Evolutionary conservation across 1,140 invertebrate genomes (phyloP).

Genomic region (Phymastichus coffea): DNA sequence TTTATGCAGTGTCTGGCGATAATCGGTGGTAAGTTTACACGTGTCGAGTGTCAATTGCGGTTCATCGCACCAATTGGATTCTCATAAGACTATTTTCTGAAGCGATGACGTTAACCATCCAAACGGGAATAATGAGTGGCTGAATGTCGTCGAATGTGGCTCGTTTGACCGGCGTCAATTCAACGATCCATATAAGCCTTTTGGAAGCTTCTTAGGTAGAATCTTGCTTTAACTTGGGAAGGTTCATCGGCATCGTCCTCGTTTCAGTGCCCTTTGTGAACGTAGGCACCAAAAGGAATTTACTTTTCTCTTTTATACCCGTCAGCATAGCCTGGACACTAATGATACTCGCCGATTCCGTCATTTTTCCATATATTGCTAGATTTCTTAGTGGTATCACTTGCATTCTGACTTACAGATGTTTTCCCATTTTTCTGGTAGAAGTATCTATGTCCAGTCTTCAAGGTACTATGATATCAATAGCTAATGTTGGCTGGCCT

Average conservation of each 20-base stretch:
- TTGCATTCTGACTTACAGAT: slow-evolving; percentile 64
- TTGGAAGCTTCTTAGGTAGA: slow-evolving; percentile 67
- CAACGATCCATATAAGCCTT: slow-evolving; percentile 56
- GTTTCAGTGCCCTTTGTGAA: slow-evolving; percentile 46
- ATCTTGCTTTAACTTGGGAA: slow-evolving; percentile 57
- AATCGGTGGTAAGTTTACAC: not conserved
- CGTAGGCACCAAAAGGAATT: slow-evolving; percentile 65
- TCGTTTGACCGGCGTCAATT: slow-evolving; percentile 49
- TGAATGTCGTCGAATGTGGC: slow-evolving; percentile 62
- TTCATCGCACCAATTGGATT: no score
- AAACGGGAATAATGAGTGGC: slow-evolving; percentile 32
- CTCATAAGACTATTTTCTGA: no score
- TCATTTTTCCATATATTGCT: slow-evolving; percentile 56
- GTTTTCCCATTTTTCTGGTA: slow-evolving; percentile 64
- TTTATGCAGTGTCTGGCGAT: not conserved
- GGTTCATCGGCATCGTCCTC: slow-evolving; percentile 43
- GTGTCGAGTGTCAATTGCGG: no score
- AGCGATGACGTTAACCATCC: slow-evolving; percentile 31
- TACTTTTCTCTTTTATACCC: slow-evolving; percentile 62
- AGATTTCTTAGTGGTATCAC: slow-evolving; percentile 62
- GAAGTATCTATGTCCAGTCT: slow-evolving; percentile 65
- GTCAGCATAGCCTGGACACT: slow-evolving; percentile 64
- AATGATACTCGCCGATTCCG: slow-evolving; percentile 57
- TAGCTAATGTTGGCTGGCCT: slow-evolving; percentile 53
- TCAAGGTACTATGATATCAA: slow-evolving; percentile 64